Percentiles rank a stretch among this genome's conserved stretches.
These are phyloP conservation scores for Crocuta crocuta DNA, from an alignment of 2,113 vertebrate genomes.

Conservation along the genomic window DNA sequence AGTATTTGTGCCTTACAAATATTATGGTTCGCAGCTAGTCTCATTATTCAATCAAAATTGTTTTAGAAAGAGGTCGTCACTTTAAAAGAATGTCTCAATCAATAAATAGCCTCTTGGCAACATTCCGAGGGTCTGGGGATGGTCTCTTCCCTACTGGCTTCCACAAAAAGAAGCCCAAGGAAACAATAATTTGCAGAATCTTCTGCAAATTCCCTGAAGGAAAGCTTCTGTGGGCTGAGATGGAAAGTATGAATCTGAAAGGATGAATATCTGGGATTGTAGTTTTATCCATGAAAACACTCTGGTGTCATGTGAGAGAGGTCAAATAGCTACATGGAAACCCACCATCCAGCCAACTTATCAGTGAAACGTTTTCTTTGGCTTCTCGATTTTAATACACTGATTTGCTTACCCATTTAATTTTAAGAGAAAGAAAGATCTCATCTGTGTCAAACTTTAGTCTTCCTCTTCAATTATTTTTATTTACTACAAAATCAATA, in stretches of 20 bases:
- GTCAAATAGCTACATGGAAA: background rate
- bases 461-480: constrained; percentile 35
- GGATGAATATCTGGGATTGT: constrained; percentile 70
- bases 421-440: constrained; percentile 51
- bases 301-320: background rate
- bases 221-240: constrained; percentile 30
- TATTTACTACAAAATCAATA: constrained; percentile 29
- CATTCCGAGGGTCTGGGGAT: background rate
- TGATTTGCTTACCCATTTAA: constrained; percentile 39
- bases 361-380: constrained; percentile 23
- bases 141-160: background rate
- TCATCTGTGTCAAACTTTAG: background rate
- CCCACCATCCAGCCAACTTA: background rate
- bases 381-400: background rate
- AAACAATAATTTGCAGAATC: background rate
- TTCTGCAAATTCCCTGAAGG: constrained; percentile 23
- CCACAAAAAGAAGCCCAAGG: background rate
- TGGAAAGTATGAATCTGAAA: constrained; percentile 75
- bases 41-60: background rate
- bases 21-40: background rate
- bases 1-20: background rate
- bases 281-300: constrained; percentile 70
- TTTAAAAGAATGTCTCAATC: constrained; percentile 10
- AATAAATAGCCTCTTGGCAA: background rate
- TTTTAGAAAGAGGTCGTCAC: background rate